Conservation (phyloP, 2,797 vertebrate species). For the Gymnodraco acuticeps region DNA sequence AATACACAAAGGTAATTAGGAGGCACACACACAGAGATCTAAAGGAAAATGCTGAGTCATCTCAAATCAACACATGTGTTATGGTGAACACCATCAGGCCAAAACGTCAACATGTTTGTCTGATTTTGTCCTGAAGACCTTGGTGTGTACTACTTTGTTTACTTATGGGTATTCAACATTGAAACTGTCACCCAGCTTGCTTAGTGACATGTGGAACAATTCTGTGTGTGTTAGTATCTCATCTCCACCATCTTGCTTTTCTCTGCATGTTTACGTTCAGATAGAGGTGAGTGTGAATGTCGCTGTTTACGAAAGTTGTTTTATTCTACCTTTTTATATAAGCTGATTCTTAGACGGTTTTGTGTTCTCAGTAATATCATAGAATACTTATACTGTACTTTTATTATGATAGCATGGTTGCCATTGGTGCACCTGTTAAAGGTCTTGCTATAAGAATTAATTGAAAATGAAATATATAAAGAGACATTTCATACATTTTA, state of each 20-base stretch:
- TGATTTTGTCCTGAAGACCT: no score
- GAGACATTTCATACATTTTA: not conserved
- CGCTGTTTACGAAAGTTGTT: not conserved
- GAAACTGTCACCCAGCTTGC: not conserved
- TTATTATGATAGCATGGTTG: not conserved
- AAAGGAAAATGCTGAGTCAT: no score
- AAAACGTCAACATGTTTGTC: no score
- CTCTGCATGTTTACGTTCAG: conserved; percentile 68
- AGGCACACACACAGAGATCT: no score
- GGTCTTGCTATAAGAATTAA: not conserved
- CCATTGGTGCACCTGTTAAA: not conserved
- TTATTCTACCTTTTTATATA: not conserved
- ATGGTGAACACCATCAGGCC: no score
- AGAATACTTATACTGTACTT: not conserved
- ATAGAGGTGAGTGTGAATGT: conserved; percentile 70
- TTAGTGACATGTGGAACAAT: not conserved
- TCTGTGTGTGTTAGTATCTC: conserved; percentile 32
- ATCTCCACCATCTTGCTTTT: conserved; percentile 43
- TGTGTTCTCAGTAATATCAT: not conserved
- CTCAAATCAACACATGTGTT: no score
- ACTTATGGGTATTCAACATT: no score
- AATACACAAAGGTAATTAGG: no score
- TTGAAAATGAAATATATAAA: not conserved
- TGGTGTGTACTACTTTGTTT: no score
- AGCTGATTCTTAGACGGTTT: not conserved